These are phyloP conservation scores for Eupithecia subfuscata DNA, from an alignment of 2,888 invertebrate species.

Conservation along the genomic window DNA sequence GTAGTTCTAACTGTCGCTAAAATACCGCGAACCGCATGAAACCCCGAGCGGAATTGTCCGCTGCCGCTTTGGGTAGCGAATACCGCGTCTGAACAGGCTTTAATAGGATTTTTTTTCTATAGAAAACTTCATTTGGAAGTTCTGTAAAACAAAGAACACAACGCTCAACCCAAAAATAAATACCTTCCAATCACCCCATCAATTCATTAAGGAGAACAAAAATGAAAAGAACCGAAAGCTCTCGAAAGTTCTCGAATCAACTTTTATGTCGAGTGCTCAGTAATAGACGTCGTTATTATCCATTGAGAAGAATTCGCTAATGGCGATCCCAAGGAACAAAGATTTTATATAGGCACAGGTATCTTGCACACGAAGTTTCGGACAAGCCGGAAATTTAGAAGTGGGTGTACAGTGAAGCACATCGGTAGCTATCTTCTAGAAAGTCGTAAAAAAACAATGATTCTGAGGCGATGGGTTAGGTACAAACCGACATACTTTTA, in stretches of 20 bases:
- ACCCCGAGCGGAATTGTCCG: no score
- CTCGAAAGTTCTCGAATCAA: constrained; percentile 45
- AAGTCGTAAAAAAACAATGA: neutral
- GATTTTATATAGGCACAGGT: constrained; percentile 41
- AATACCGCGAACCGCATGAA: no score
- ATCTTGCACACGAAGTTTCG: neutral
- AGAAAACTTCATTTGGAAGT: neutral
- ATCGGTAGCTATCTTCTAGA: neutral
- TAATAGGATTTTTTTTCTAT: no score
- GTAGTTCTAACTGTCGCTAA: no score
- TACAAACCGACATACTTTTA: no score
- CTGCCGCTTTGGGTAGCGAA: no score
- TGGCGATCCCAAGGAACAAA: constrained; percentile 41
- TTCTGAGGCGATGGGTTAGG: neutral
- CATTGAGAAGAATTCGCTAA: constrained; percentile 47
- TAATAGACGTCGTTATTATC: constrained; percentile 45
- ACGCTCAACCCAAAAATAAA: constrained; percentile 12
- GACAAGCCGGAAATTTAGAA: neutral
- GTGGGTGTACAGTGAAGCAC: neutral
- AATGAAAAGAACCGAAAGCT: constrained; percentile 39
- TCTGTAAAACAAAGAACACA: constrained; percentile 1
- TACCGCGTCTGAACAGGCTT: no score
- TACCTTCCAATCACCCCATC: constrained; percentile 24
- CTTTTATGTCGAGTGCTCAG: constrained; percentile 47
- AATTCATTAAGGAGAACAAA: constrained; percentile 37